Conservation (phyloP, 1,140 invertebrate genomes). For the Vanessa atalanta region DNA sequence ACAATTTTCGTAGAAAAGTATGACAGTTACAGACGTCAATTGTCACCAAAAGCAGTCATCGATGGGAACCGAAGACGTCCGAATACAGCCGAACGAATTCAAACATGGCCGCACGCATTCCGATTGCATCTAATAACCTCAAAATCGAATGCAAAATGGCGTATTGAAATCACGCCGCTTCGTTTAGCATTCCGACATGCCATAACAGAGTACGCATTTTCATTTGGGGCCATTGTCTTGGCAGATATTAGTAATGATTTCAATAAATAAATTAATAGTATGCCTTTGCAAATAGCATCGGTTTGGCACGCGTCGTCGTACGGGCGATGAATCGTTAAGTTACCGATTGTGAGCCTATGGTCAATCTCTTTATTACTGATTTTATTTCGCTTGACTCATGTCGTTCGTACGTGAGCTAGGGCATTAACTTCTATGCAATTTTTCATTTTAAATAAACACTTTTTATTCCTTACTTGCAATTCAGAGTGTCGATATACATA, state of each 20-base stretch:
- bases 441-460: conserved; percentile 59
- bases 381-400: conserved; percentile 73
- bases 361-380: conserved; percentile 62
- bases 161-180: conserved; percentile 77
- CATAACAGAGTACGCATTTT: conserved; percentile 77
- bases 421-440: conserved; percentile 70
- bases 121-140: conserved; percentile 80
- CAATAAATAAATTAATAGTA: conserved; percentile 80
- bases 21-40: conserved; percentile 66
- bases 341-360: conserved; percentile 63
- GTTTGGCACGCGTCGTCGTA: conserved; percentile 75
- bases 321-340: conserved; percentile 70
- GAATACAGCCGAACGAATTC: conserved; percentile 62
- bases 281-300: conserved; percentile 69
- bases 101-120: conserved; percentile 75
- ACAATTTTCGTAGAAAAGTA: conserved; percentile 66
- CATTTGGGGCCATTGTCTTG: conserved; percentile 79
- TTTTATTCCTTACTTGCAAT: conserved; percentile 38
- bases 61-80: conserved; percentile 54
- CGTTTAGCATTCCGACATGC: conserved; percentile 77
- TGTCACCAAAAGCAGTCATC: conserved; percentile 58
- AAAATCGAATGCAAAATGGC: conserved; percentile 78
- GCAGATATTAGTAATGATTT: conserved; percentile 80
- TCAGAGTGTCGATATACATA: conserved; percentile 34
- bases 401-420: conserved; percentile 64